A percentile compares a stretch with the other conserved stretches of the same genome.
Conservation (phyloP, 2,888 invertebrate species). For the Eristalinus sepulchralis region DNA sequence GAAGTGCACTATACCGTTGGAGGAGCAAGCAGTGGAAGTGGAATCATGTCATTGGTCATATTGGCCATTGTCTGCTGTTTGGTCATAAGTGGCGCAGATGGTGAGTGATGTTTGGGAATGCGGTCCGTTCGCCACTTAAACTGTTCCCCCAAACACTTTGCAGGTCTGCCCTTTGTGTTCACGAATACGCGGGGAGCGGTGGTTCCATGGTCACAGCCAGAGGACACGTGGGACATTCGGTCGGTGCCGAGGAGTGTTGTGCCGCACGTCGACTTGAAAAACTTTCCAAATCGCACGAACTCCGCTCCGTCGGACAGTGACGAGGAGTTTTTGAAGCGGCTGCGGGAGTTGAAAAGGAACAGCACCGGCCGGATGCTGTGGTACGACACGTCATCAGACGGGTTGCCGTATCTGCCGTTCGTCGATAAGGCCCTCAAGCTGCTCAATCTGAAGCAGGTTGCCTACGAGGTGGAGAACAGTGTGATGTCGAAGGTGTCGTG, state of each 20-base stretch:
- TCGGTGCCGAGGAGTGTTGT: slow-evolving; percentile 79
- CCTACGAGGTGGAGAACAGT: slow-evolving; percentile 93
- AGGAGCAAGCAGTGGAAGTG: slow-evolving; percentile 43
- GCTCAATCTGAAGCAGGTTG: slow-evolving; percentile 92
- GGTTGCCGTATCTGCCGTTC: slow-evolving; percentile 88
- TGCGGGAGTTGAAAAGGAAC: slow-evolving; percentile 75
- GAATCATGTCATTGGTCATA: slow-evolving; percentile 65
- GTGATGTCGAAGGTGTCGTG: slow-evolving; percentile 96
- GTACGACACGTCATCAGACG: slow-evolving; percentile 87
- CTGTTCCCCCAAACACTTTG: not conserved
- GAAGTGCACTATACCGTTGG: slow-evolving; percentile 29
- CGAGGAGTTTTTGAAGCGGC: slow-evolving; percentile 77
- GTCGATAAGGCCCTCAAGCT: slow-evolving; percentile 92
- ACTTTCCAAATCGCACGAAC: slow-evolving; percentile 77
- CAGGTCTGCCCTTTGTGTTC: slow-evolving; percentile 77
- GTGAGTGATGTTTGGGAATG: slow-evolving; percentile 31
- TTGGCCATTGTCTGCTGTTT: slow-evolving; percentile 59
- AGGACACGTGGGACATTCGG: slow-evolving; percentile 78
- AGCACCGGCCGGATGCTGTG: slow-evolving; percentile 84
- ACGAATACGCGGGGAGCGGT: slow-evolving; percentile 73
- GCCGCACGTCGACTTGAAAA: slow-evolving; percentile 77
- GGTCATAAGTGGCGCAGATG: slow-evolving; percentile 42
- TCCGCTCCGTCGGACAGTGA: slow-evolving; percentile 76
- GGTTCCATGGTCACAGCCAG: slow-evolving; percentile 78
- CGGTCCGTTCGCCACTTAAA: not conserved